Evolutionary conservation across 2,888 invertebrate species (phyloP), one percentile per base, ranked within the genome.

Genomic region (Lampropteryx suffumata): DNA sequence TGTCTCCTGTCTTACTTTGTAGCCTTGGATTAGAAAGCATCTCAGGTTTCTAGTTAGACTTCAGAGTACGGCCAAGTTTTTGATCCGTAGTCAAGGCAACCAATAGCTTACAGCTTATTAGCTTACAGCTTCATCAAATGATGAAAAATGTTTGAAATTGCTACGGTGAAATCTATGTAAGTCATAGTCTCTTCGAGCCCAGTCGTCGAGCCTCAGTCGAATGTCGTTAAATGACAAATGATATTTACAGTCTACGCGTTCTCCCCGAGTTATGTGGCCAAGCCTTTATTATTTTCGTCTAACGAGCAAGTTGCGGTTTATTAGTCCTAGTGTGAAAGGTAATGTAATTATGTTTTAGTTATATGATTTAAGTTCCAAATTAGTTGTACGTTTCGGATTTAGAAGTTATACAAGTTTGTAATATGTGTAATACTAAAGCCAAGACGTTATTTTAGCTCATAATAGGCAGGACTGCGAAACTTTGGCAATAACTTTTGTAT

Each of bases 201-300:
- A 21, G 2, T 21, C 5, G n/a, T n/a, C n/a, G n/a, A n/a, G n/a
- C n/a, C n/a, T n/a, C n/a, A n/a, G n/a, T n/a, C 17, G 17, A 2
- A 17, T 17, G 17, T 6, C 24, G 3, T 24, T 24, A 5, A 21
- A 21, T n/a, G n/a, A 4, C 17, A 17, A 4, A 17, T 17, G 17
- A 4, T 17, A 17, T 17, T 17, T 4, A 24, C 13, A 32, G 4
- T 24, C 24, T 14, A 9, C 13, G 10, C 10, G 8, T 13, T 6
- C 4, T n/a, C 12, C 9, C 24, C 45, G 11, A 29, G 9, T 11
- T 9, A 12, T 47, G 40, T 48, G 10, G 27, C 14, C 17, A 30
- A 14, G 26, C 12, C 26, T 42, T 37, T 36, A 51, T 43, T 48
- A 44, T 46, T 58, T 65, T 66, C 61, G 65, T 62, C 62, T 59